These are phyloP conservation scores for Diglossa brunneiventris DNA, from an alignment of 2,113 vertebrate species.

Conservation along the genomic window DNA sequence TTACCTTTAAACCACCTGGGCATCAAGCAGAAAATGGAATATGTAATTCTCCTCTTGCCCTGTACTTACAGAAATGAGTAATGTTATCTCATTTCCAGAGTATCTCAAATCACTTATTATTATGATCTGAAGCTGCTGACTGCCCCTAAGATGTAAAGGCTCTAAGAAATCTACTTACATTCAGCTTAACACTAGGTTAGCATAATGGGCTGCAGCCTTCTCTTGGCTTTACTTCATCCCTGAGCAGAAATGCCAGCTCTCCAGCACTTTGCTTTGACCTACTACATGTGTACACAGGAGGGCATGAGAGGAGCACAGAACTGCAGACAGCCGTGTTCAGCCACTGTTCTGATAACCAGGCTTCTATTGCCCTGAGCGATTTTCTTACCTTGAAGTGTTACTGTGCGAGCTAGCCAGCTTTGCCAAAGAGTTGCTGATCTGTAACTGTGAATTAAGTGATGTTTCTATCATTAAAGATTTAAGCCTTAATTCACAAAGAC, in stretches of 20 bases:
- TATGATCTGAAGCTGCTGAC: neutral
- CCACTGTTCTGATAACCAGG: neutral
- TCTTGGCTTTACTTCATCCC: neutral
- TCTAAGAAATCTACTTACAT: neutral
- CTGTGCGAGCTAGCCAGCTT: neutral
- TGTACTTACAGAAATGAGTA: neutral
- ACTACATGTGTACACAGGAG: constrained; percentile 52
- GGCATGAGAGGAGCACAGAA: constrained; percentile 56
- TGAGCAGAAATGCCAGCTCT: neutral
- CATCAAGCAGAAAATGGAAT: neutral
- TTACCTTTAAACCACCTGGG: neutral
- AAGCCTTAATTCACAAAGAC: neutral
- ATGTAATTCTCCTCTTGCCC: neutral
- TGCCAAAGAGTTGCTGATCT: neutral
- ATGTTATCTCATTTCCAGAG: neutral
- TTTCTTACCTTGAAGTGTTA: neutral
- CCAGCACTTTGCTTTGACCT: neutral
- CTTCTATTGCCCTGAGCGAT: neutral
- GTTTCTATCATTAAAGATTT: neutral
- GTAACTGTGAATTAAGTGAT: neutral
- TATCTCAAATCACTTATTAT: neutral
- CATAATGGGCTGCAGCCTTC: neutral
- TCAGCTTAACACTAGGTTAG: neutral
- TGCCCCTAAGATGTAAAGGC: neutral
- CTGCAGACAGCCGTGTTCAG: neutral